Evolutionary conservation across 2,888 invertebrate genomes (phyloP).

Genomic region (Temnothorax rugatulus): DNA sequence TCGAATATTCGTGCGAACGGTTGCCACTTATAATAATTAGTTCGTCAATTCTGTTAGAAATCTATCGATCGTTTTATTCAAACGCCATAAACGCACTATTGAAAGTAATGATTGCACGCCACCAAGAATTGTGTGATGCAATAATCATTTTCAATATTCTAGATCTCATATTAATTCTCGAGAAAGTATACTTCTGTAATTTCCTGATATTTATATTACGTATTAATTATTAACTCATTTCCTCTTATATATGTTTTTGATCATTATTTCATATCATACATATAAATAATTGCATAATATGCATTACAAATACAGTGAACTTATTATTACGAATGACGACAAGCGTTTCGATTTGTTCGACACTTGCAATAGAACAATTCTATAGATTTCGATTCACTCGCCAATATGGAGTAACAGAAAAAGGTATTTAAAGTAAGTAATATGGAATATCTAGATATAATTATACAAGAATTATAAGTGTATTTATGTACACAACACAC

Average conservation of each 20-base stretch:
- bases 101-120: constrained; percentile 19
- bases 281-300: constrained; percentile 1
- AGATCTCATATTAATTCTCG: neutral
- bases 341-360: constrained; percentile 68
- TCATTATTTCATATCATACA: neutral
- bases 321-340: constrained; percentile 47
- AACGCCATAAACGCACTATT: neutral
- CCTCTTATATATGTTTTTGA: neutral
- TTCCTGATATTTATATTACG: neutral
- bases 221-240: neutral
- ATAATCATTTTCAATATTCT: constrained; percentile 21
- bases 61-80: constrained; percentile 6
- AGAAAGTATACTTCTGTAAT: neutral
- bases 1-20: constrained; percentile 75
- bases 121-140: neutral
- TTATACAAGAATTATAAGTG: constrained; percentile 73
- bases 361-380: constrained; percentile 64
- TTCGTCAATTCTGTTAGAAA: constrained; percentile 65
- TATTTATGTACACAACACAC: constrained; percentile 78
- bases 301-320: constrained; percentile 14
- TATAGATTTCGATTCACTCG: constrained; percentile 77
- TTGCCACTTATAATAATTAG: constrained; percentile 61
- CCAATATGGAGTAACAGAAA: constrained; percentile 73
- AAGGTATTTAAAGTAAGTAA: constrained; percentile 69
- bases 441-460: constrained; percentile 66